Percentiles rank a stretch among this genome's conserved stretches.
These are phyloP conservation scores for Willowsia nigromaculata DNA, from an alignment of 2,888 invertebrate species.

Conservation along the genomic window DNA sequence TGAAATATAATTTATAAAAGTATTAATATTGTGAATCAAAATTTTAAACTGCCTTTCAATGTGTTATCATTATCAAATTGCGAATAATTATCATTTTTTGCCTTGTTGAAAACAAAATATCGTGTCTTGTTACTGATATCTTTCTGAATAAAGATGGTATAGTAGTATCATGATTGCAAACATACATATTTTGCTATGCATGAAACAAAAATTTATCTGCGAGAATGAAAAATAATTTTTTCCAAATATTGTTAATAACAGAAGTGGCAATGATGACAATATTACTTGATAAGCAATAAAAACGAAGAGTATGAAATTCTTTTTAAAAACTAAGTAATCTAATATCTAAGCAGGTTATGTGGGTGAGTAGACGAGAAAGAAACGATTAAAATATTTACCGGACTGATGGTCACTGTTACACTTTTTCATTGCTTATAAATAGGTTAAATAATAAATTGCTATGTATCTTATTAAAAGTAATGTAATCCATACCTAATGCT, in stretches of 20 bases:
- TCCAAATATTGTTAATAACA: conserved; percentile 3
- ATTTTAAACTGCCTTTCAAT: neutral
- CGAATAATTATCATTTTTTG: neutral
- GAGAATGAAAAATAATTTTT: neutral
- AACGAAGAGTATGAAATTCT: neutral
- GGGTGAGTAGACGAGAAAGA: conserved; percentile 28
- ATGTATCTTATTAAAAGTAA: conserved; percentile 50
- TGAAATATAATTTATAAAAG: neutral
- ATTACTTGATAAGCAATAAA: neutral
- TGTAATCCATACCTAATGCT: conserved; percentile 64
- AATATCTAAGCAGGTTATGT: conserved; percentile 16
- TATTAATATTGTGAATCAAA: conserved; percentile 14
- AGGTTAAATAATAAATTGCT: conserved; percentile 61
- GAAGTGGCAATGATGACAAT: conserved; percentile 1
- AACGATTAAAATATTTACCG: neutral
- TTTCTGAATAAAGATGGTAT: conserved; percentile 19
- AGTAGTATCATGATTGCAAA: neutral
- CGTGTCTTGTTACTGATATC: conserved; percentile 20
- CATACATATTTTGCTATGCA: conserved; percentile 16
- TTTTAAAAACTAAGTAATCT: neutral
- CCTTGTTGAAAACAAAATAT: neutral
- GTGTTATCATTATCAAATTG: neutral
- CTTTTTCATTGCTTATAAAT: conserved; percentile 43
- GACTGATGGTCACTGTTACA: conserved; percentile 67
- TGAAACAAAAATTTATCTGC: neutral